Conservation (phyloP, 2,888 invertebrate species). For the Augochlorella aurata region DNA sequence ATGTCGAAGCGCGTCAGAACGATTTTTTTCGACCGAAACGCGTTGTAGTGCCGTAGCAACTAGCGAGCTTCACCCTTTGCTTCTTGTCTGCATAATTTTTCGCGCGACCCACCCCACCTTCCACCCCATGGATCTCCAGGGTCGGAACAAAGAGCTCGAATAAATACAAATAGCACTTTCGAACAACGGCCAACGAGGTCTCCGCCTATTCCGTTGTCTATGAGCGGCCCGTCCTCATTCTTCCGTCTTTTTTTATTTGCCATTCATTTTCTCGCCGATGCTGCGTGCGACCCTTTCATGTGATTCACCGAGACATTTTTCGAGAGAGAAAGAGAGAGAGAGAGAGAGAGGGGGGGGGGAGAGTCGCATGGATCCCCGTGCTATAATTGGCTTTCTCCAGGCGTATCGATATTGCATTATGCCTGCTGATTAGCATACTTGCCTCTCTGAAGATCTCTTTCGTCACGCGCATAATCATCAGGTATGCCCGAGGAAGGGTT, state of each 20-base stretch:
- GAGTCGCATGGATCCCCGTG: constrained; percentile 68
- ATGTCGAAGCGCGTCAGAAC: constrained; percentile 21
- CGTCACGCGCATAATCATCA: constrained; percentile 78
- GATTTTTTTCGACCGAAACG: constrained; percentile 66
- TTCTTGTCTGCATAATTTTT: constrained; percentile 66
- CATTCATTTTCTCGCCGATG: constrained; percentile 55
- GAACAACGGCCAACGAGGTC: constrained; percentile 75
- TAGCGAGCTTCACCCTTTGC: constrained; percentile 73
- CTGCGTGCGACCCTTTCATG: constrained; percentile 27
- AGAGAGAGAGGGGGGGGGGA: constrained; percentile 27
- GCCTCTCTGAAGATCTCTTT: constrained; percentile 77
- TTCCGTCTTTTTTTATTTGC: constrained; percentile 55
- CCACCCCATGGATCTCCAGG: constrained; percentile 58
- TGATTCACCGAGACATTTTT: constrained; percentile 42
- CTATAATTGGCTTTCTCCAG: constrained; percentile 79
- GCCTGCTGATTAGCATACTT: constrained; percentile 78
- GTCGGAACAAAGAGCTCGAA: constrained; percentile 75
- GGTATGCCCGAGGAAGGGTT: constrained; percentile 47
- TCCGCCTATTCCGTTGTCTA: constrained; percentile 74
- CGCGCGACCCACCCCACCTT: constrained; percentile 68
- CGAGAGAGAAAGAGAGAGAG: constrained; percentile 30
- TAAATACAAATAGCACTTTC: constrained; percentile 78
- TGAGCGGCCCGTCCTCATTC: constrained; percentile 46
- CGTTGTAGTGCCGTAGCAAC: constrained; percentile 68
- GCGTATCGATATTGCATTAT: constrained; percentile 72